Base-by-base conservation (phyloP, 2,113 vertebrate species). In the Engraulis encrasicolus region DNA sequence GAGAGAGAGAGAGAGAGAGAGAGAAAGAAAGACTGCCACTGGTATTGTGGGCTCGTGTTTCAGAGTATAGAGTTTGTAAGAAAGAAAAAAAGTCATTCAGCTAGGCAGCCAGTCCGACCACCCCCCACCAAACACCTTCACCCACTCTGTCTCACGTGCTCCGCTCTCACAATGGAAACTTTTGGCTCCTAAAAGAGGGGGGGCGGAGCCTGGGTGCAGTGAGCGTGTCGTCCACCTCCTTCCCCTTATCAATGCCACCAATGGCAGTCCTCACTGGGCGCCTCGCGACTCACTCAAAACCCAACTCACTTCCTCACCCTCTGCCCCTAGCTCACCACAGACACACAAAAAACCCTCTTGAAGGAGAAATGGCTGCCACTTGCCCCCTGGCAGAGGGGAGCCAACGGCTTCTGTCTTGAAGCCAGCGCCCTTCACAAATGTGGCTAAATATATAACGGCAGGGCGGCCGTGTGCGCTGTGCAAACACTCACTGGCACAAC, bases 111-210 rank as follows among this genome's bases (percentile, higher is more conserved):
- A 83, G 9, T 74, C 12, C 66, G 34, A 74, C 66, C 66, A 17
- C 66, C 66, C 12, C 45, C 58, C 90, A 92, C 85, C 49, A 54
- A 11, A 74, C 66, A 74, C 66, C 23, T 66, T 17, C 89, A 82
- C 78, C 66, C 49, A 50, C 45, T 81, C 82, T 83, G 79, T 58
- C 92, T 93, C 92, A 93, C 88, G 89, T 93, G 93, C 86, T 88
- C 91, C 78, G 89, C 89, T 88, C 90, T 92, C 94, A 93, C 94
- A 95, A 93, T 95, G 94, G 94, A 95, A 96, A 96, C 93, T 95
- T 95, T 95, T 93, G 91, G 90, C 87, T 90, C 61, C 87, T 49
- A 91, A 90, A 88, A 89, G 90, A 74, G 89, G 90, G 89, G 90
- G 92, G 94, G 93, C 88, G 91, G 92, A 89, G 86, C 89, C 90